Conservation (phyloP, 2,888 invertebrate species). For the Apoderus coryli region DNA sequence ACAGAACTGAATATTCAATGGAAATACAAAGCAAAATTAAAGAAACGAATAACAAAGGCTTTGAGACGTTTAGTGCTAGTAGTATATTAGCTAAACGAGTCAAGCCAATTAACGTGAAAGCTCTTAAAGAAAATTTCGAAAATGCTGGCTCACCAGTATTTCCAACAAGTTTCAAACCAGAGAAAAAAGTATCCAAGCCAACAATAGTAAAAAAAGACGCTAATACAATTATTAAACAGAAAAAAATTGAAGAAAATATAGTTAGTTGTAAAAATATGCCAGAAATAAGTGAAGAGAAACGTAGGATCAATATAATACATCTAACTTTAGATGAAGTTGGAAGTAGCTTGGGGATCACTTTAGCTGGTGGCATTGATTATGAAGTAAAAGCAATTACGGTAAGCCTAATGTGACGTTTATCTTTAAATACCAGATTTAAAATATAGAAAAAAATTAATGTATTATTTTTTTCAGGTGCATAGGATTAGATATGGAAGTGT, state of each 20-base stretch:
- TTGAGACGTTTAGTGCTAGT: conserved; percentile 10
- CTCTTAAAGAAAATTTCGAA: conserved; percentile 44
- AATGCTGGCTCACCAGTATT: conserved; percentile 20
- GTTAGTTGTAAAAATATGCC: too few relatives aligned
- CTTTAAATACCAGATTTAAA: not conserved
- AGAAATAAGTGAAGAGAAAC: too few relatives aligned
- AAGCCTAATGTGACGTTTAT: conserved; percentile 23
- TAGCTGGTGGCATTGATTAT: conserved; percentile 82
- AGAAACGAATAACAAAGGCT: too few relatives aligned
- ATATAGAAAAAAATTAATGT: conserved; percentile 1
- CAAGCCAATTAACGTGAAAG: conserved; percentile 35
- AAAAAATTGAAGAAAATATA: too few relatives aligned
- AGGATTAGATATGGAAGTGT: conserved; percentile 75
- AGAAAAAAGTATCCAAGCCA: conserved; percentile 11
- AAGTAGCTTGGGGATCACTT: conserved; percentile 71
- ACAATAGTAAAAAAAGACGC: too few relatives aligned
- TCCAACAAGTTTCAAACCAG: conserved; percentile 16
- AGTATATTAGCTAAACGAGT: conserved; percentile 13
- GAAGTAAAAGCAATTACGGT: conserved; percentile 87
- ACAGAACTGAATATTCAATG: too few relatives aligned
- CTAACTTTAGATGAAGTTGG: conserved; percentile 44
- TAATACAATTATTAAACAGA: too few relatives aligned
- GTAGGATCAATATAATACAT: too few relatives aligned
- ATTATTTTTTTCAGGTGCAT: conserved; percentile 49
- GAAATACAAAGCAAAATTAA: too few relatives aligned